Conservation (phyloP, 2,113 vertebrate genomes). For the Eudyptes chrysolophus region DNA sequence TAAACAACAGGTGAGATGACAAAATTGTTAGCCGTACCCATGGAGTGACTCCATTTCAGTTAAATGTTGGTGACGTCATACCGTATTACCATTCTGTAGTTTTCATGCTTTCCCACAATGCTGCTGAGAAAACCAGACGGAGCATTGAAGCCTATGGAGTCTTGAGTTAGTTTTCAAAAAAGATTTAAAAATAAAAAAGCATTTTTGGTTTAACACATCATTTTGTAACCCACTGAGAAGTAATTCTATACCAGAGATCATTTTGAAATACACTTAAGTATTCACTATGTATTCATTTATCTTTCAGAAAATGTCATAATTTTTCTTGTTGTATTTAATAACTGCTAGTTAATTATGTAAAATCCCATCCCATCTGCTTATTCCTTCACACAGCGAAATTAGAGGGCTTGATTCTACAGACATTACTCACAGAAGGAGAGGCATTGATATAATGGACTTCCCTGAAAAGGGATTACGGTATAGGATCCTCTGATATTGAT, state of each 20-base stretch:
- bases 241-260: not conserved
- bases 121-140: not conserved
- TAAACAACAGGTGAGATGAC: not conserved
- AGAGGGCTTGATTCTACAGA: not conserved
- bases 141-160: accelerated
- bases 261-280: not conserved
- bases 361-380: slow-evolving; percentile 35
- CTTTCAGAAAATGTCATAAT: not conserved
- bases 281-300: not conserved
- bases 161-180: not conserved
- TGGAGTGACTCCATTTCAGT: not conserved
- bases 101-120: not conserved
- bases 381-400: not conserved
- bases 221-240: not conserved
- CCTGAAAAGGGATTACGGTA: slow-evolving; percentile 40
- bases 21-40: not conserved
- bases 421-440: slow-evolving; percentile 5
- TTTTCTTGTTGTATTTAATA: slow-evolving; percentile 34
- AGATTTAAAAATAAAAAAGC: not conserved
- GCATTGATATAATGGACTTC: slow-evolving; percentile 52
- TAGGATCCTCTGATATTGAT: slow-evolving; percentile 31
- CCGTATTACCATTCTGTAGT: not conserved
- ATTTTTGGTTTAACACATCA: not conserved
- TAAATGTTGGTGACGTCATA: not conserved
- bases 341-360: slow-evolving; percentile 5